phyloP scores from a whole-genome alignment of 2,113 vertebrate genomes.

The Felis chaus region DNA sequence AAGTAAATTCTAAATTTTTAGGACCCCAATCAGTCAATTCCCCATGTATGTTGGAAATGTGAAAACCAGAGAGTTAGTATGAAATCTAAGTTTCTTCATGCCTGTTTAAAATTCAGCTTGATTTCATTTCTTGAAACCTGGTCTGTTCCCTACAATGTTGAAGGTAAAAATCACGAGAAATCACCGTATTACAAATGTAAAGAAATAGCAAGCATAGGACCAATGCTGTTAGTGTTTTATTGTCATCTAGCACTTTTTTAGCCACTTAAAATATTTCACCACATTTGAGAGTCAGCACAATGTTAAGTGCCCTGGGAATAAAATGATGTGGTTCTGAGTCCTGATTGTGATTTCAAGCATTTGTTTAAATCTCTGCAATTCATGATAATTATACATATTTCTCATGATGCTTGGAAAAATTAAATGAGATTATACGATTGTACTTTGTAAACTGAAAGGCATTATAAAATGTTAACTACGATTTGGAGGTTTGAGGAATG shows the following conservation, averaged over 20 bases:
- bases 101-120: slow-evolving; percentile 54
- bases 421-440: background rate
- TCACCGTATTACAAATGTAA: slow-evolving; percentile 2
- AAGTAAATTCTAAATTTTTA: slow-evolving; percentile 66
- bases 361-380: slow-evolving; percentile 1
- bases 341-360: background rate
- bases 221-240: background rate
- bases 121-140: slow-evolving; percentile 42
- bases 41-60: background rate
- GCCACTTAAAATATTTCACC: slow-evolving; percentile 34
- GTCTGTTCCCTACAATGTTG: slow-evolving; percentile 18
- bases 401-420: background rate
- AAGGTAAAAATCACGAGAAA: slow-evolving; percentile 47
- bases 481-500: slow-evolving; percentile 10
- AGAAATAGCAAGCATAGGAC: background rate
- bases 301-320: background rate
- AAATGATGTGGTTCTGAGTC: background rate
- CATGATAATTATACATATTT: background rate
- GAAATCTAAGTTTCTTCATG: slow-evolving; percentile 27
- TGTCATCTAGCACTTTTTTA: slow-evolving; percentile 7
- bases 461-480: slow-evolving; percentile 8
- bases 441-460: slow-evolving; percentile 32
- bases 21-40: slow-evolving; percentile 1
- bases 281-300: background rate
- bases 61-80: slow-evolving; percentile 32